phyloP scores from a whole-genome alignment of 1,140 invertebrate genomes.

The Wasmannia auropunctata region DNA sequence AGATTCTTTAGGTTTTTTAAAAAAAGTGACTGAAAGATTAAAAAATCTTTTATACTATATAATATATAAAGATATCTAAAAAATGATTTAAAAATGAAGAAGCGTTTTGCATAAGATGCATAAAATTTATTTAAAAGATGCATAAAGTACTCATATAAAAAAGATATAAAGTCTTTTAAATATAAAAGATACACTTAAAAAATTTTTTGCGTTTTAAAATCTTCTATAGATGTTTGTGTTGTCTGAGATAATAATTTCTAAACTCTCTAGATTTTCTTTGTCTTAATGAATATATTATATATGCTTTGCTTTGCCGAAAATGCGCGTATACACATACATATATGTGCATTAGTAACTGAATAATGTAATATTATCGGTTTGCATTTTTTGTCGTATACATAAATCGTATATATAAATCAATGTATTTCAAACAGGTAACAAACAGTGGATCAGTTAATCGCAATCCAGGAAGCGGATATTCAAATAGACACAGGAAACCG shows the following conservation, averaged over 20 bases:
- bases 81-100: background rate
- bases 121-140: background rate
- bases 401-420: constrained; percentile 13
- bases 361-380: background rate
- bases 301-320: constrained; percentile 9
- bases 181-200: background rate
- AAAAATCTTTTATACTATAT: background rate
- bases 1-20: background rate
- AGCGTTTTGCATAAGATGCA: background rate
- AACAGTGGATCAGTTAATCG: background rate
- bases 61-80: background rate
- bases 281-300: background rate
- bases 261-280: background rate
- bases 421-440: constrained; percentile 59
- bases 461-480: constrained; percentile 33
- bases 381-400: background rate
- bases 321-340: background rate
- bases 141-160: background rate
- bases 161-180: background rate
- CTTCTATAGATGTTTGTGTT: constrained; percentile 17
- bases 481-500: constrained; percentile 60
- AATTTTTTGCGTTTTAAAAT: background rate
- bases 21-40: background rate
- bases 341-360: background rate
- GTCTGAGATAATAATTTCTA: constrained; percentile 18